Percentiles rank a stretch among this genome's conserved stretches.
These are phyloP conservation scores for Xiphophorus birchmanni DNA, from an alignment of 2,797 vertebrate species.

Conservation along the genomic window DNA sequence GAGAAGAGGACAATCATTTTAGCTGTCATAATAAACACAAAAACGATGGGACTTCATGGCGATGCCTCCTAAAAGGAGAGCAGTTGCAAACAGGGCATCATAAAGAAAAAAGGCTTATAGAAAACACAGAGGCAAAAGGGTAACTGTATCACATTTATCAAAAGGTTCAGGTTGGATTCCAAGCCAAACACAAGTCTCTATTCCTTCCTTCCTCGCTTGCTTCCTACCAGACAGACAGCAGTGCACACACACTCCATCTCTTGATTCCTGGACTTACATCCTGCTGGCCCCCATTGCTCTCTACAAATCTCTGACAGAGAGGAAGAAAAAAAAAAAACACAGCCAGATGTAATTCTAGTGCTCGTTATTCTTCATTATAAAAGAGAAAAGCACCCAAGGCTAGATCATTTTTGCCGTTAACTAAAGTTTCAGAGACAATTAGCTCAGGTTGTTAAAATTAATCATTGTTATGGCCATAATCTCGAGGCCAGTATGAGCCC, in stretches of 20 bases:
- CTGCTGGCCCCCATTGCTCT: conserved; percentile 49
- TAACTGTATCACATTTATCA: conserved; percentile 61
- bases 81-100: conserved; percentile 19
- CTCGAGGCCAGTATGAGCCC: conserved; percentile 62
- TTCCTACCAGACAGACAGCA: conserved; percentile 66
- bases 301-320: conserved; percentile 50
- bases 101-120: conserved; percentile 37
- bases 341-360: conserved; percentile 66
- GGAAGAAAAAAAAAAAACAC: conserved; percentile 16
- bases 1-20: conserved; percentile 40
- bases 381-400: conserved; percentile 68
- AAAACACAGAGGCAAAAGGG: conserved; percentile 49
- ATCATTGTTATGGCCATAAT: conserved; percentile 74
- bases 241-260: conserved; percentile 60
- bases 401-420: conserved; percentile 79
- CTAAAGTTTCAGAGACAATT: conserved; percentile 82
- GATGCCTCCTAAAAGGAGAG: conserved; percentile 33
- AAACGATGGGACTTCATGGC: conserved; percentile 43
- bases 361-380: conserved; percentile 80
- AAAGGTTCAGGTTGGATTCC: conserved; percentile 62
- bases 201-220: conserved; percentile 58
- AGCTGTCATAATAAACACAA: conserved; percentile 51
- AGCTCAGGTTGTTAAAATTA: conserved; percentile 81
- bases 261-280: conserved; percentile 61
- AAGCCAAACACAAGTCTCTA: conserved; percentile 64